Conservation (phyloP, 1,140 invertebrate genomes). For the Helicoverpa zea region DNA sequence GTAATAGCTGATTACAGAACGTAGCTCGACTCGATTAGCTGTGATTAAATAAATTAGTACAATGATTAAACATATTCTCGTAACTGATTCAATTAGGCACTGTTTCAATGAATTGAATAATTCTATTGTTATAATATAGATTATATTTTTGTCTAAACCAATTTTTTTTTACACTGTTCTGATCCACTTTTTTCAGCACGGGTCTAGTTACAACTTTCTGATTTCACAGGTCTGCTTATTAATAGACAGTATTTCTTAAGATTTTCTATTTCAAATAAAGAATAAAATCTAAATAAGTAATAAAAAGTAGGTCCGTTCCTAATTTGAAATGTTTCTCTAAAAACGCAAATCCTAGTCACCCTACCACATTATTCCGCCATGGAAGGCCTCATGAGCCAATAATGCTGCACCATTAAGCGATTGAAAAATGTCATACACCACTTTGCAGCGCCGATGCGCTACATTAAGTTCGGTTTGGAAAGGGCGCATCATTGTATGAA, state of each 20-base stretch:
- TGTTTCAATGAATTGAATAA: background rate
- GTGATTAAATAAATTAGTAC: conserved; percentile 23
- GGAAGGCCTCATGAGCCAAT: conserved; percentile 62
- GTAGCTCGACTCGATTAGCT: conserved; percentile 15
- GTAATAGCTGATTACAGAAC: conserved; percentile 33
- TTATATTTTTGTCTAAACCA: background rate
- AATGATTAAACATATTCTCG: conserved; percentile 7
- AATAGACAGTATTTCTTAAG: no score
- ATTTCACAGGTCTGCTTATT: no score
- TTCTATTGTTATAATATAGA: background rate
- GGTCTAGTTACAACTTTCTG: no score
- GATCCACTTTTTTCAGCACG: no score
- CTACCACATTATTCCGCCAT: conserved; percentile 59
- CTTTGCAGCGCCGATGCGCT: conserved; percentile 61
- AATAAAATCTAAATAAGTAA: no score
- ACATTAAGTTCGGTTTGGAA: conserved; percentile 57
- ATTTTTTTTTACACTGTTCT: background rate
- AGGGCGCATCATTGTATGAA: conserved; percentile 47
- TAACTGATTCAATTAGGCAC: background rate
- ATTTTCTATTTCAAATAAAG: no score
- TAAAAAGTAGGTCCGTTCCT: no score
- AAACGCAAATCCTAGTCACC: conserved; percentile 34
- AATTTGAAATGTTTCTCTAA: no score
- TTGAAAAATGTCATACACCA: conserved; percentile 68
- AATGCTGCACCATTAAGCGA: conserved; percentile 63